Base-by-base conservation (phyloP, 2,888 invertebrate species). In the Mimas tiliae region DNA sequence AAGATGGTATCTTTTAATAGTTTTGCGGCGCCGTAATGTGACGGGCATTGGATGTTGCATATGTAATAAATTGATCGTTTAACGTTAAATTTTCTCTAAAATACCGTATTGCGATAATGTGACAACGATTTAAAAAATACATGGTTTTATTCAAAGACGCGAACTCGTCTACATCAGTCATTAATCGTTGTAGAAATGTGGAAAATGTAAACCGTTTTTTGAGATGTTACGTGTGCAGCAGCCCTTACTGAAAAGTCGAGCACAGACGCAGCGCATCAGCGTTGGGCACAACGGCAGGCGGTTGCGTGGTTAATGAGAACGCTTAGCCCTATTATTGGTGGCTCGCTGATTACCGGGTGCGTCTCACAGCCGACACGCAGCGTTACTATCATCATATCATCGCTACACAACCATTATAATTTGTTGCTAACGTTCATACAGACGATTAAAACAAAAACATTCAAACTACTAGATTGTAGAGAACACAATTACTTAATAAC, bases 281-380 rank as follows among this genome's bases (percentile, higher is more conserved):
- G 47, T 47, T 2, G 38, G 38, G 55, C 9, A 80, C 80, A 84
- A 72, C 69, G 75, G 76, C 78, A 78, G 77, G 77, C 81, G 79
- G 84, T 73, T 69, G 75, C 66, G 79, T 77, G 75, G 81, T 76
- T 87, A 90, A 88, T 88, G 84, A 86, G 86, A 87, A 80, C 87
- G 85, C 84, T 89, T 88, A 86, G 82, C 79, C 75, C 68, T 77
- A 76, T 80, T 87, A 89, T 89, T 89, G 74, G 85, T 84, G 75
- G 80, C 69, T 78, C 72, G 73, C 76, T 87, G 88, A 89, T 89
- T 88, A 80, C 82, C 75, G 83, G 80, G 77, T 84, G 76, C 79
- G 74, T 73, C 74, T 78, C 76, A 76, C 83, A 78, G 74, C 79
- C 76, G 70, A 78, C 85, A 79, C 82, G 85, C 83, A 81, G 75